phyloP scores from a whole-genome alignment of 1,140 invertebrate genomes.

The Ips nitidus region DNA sequence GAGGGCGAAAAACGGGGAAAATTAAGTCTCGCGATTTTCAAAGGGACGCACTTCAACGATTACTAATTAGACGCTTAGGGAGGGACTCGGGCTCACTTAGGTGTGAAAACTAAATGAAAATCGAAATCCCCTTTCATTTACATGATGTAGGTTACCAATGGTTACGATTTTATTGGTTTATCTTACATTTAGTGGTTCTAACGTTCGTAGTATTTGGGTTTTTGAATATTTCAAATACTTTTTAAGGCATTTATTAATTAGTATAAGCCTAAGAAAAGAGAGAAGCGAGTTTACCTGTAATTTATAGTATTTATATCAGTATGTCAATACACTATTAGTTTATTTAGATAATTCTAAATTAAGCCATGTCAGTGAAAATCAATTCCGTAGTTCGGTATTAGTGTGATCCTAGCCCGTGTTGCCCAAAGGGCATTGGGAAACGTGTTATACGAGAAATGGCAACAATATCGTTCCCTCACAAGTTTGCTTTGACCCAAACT shows the following conservation, averaged over 20 bases:
- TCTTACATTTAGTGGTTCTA: background rate
- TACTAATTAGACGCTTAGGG: conserved; percentile 27
- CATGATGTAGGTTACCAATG: conserved; percentile 15
- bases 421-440: background rate
- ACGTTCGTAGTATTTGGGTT: no score
- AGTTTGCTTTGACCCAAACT: background rate
- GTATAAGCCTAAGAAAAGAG: no score
- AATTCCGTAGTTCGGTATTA: background rate
- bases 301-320: no score
- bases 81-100: conserved; percentile 1
- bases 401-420: background rate
- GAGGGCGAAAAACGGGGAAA: conserved; percentile 10
- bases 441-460: background rate
- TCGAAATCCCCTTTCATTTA: conserved; percentile 11
- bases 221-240: no score
- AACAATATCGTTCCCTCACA: conserved; percentile 2
- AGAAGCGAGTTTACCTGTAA: no score
- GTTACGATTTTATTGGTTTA: conserved; percentile 5
- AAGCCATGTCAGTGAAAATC: background rate
- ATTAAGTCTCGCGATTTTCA: conserved; percentile 22
- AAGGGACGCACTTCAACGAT: conserved; percentile 25
- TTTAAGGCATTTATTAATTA: no score
- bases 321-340: no score
- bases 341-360: no score
- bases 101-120: conserved; percentile 27